Evolutionary conservation across 1,140 invertebrate genomes (phyloP).

Genomic region (Drosophila seguyi): DNA sequence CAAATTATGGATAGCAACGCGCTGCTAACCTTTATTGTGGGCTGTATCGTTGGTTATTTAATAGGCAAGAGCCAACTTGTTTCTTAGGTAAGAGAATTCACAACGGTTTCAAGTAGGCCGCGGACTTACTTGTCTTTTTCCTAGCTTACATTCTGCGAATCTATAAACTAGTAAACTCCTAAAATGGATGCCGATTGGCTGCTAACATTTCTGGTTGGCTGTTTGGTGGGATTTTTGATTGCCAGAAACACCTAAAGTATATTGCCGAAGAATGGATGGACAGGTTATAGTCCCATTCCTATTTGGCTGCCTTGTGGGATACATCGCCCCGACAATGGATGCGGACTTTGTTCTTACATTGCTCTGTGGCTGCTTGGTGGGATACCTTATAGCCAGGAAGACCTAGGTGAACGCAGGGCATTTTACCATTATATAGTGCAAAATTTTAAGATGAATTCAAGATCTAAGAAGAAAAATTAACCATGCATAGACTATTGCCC

Average conservation of each 20-base stretch:
- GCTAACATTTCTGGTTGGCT: constrained; percentile 46
- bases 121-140: not conserved
- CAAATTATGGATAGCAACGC: constrained; percentile 39
- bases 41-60: constrained; percentile 53
- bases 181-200: constrained; percentile 29
- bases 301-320: constrained; percentile 48
- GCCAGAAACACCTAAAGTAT: constrained; percentile 27
- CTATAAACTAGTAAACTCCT: not conserved
- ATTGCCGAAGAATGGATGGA: constrained; percentile 11
- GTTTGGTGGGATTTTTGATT: constrained; percentile 48
- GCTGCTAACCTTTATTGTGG: constrained; percentile 37
- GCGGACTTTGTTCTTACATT: not conserved
- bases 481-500: too few relatives aligned
- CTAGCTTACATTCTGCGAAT: not conserved
- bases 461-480: constrained; percentile 26
- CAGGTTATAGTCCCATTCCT: constrained; percentile 36
- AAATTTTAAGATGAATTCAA: not conserved
- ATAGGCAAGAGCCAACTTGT: constrained; percentile 22
- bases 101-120: constrained; percentile 1
- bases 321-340: not conserved
- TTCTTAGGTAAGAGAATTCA: not conserved
- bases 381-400: not conserved
- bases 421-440: not conserved
- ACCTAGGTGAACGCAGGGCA: not conserved
- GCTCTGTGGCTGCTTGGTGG: not conserved